Evolutionary conservation across 2,888 invertebrate genomes (phyloP).

Genomic region (Zygogramma bicolorata): DNA sequence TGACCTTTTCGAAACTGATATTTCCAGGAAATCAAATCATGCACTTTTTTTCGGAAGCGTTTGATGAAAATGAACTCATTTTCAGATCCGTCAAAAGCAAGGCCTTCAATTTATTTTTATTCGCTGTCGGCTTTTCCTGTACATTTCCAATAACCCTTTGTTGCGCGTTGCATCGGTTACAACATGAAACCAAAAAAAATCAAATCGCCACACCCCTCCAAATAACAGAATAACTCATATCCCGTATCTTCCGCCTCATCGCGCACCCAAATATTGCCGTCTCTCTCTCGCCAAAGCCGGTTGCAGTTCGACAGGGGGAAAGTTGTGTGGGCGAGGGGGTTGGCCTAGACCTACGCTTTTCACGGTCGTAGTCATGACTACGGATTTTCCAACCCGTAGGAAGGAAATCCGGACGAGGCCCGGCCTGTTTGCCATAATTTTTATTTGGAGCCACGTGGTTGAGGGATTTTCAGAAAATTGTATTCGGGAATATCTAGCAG

Average conservation of each 20-base stretch:
- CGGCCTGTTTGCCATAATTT: neutral
- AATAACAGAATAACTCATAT: neutral
- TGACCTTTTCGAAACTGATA: too few species aligned
- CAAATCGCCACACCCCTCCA: neutral
- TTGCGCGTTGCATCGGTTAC: neutral
- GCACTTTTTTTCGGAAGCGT: too few species aligned
- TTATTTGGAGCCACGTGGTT: neutral
- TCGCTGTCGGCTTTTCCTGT: too few species aligned
- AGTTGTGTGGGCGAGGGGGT: conserved; percentile 43
- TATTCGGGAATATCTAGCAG: too few species aligned
- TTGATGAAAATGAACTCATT: too few species aligned
- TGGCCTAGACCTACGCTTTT: conserved; percentile 51
- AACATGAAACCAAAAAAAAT: neutral
- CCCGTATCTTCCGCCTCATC: neutral
- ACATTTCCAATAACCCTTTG: neutral
- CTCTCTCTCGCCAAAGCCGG: conserved; percentile 1
- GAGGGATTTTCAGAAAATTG: too few species aligned
- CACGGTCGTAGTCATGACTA: conserved; percentile 48
- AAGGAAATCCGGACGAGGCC: neutral
- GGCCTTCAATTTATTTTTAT: too few species aligned
- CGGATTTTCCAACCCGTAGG: conserved; percentile 15
- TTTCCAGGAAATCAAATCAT: too few species aligned
- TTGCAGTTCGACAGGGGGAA: conserved; percentile 38
- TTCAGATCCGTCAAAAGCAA: too few species aligned
- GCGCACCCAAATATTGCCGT: neutral